Evolutionary conservation across 2,888 invertebrate species (phyloP).

Genomic region (Agonopterix arenella): DNA sequence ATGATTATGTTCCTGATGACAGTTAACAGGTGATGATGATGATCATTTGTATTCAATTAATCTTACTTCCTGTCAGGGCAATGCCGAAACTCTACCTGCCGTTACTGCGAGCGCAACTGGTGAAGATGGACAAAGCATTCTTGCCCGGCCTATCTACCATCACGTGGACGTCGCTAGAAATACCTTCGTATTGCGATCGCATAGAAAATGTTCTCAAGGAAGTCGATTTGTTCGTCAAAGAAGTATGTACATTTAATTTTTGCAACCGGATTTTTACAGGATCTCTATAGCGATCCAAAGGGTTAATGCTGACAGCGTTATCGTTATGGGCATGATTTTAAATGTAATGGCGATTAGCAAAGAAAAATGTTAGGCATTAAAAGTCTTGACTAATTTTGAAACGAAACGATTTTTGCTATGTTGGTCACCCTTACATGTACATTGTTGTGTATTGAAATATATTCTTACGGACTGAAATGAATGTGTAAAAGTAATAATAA

Average conservation of each 20-base stretch:
- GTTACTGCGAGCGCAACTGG: slow-evolving; percentile 80
- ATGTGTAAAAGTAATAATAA: too few relatives aligned
- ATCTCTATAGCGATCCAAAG: too few relatives aligned
- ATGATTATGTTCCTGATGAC: too few relatives aligned
- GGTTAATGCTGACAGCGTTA: too few relatives aligned
- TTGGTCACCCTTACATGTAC: background rate
- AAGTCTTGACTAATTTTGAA: background rate
- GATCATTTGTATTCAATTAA: too few relatives aligned
- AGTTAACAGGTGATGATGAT: too few relatives aligned
- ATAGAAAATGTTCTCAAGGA: slow-evolving; percentile 76
- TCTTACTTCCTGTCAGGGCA: slow-evolving; percentile 30
- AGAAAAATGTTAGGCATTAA: background rate
- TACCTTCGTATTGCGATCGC: slow-evolving; percentile 78
- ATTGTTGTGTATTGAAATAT: too few relatives aligned
- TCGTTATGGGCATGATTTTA: too few relatives aligned
- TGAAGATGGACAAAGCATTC: slow-evolving; percentile 82
- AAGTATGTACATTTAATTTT: slow-evolving; percentile 48
- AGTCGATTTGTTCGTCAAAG: slow-evolving; percentile 81
- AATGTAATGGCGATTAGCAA: too few relatives aligned
- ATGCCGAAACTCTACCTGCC: slow-evolving; percentile 84
- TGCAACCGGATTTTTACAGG: background rate
- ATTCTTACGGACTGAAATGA: too few relatives aligned
- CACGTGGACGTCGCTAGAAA: slow-evolving; percentile 89
- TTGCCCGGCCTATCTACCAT: slow-evolving; percentile 86
- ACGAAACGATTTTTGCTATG: too few relatives aligned